Conservation (phyloP, 2,888 invertebrate species). For the Fissipunctia ypsillon region DNA sequence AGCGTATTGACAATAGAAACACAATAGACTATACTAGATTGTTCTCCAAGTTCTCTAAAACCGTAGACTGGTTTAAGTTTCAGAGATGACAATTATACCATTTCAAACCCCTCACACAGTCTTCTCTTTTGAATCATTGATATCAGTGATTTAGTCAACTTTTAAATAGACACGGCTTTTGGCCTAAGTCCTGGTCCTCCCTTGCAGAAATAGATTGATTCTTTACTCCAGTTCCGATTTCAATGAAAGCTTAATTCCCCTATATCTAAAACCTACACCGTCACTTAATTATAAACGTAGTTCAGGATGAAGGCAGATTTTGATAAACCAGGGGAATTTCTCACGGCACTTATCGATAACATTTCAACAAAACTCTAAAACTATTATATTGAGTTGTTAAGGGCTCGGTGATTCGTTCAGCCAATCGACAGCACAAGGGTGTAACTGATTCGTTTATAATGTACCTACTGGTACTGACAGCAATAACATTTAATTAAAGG, state of each 20-base stretch:
- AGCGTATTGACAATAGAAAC: background rate
- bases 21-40: background rate
- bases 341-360: constrained; percentile 41
- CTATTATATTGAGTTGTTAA: constrained; percentile 23
- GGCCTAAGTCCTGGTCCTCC: background rate
- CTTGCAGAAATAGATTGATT: background rate
- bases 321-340: constrained; percentile 16
- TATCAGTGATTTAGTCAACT: background rate
- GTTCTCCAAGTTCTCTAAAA: background rate
- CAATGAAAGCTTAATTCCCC: too few species aligned
- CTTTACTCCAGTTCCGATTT: background rate
- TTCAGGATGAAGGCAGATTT: too few species aligned
- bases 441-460: constrained; percentile 43
- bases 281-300: too few species aligned
- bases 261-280: too few species aligned
- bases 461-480: constrained; percentile 10
- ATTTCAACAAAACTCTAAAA: constrained; percentile 16
- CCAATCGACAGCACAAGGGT: constrained; percentile 47
- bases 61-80: background rate
- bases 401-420: constrained; percentile 57
- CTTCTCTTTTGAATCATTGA: background rate
- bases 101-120: background rate
- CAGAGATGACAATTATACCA: background rate
- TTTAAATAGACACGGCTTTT: background rate
- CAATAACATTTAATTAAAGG: too few species aligned